Percentiles rank a stretch among this genome's conserved stretches.
Evolutionary conservation across 2,797 vertebrate species (phyloP).

Genomic region (Falco novaeseelandiae): DNA sequence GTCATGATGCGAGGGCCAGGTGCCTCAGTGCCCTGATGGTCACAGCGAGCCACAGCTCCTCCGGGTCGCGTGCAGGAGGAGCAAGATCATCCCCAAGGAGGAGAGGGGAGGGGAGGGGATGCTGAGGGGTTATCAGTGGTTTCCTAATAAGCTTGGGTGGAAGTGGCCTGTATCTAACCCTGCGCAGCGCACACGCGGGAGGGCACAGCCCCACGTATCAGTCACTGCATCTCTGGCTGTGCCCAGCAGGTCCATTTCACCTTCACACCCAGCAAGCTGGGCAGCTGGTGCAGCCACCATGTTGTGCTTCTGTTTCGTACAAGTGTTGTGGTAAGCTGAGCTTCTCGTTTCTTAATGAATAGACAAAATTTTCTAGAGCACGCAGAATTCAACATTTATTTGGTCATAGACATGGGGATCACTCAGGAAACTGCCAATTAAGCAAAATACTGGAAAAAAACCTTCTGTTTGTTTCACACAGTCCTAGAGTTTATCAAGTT

Average conservation of each 20-base stretch:
- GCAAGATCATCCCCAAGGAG: background rate
- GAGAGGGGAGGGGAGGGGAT: background rate
- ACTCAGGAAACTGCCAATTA: background rate
- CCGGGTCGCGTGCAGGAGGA: rapidly evolving
- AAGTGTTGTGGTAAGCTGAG: background rate
- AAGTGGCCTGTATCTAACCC: background rate
- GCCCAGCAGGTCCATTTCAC: background rate
- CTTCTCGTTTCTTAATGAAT: background rate
- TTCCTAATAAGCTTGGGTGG: background rate
- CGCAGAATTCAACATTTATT: background rate
- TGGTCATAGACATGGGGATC: background rate
- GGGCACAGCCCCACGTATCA: rapidly evolving
- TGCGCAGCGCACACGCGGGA: rapidly evolving
- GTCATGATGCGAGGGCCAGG: background rate
- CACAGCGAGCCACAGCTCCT: background rate
- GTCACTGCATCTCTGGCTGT: background rate
- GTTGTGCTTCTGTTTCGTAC: background rate
- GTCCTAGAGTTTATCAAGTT: background rate
- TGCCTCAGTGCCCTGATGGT: background rate
- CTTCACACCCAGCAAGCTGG: background rate
- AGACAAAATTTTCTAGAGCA: background rate
- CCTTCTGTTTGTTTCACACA: background rate
- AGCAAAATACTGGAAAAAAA: background rate
- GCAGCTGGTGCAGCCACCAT: background rate
- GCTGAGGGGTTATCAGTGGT: background rate